Base-by-base conservation (phyloP, 2,888 invertebrate species). In the Thereva unica region DNA sequence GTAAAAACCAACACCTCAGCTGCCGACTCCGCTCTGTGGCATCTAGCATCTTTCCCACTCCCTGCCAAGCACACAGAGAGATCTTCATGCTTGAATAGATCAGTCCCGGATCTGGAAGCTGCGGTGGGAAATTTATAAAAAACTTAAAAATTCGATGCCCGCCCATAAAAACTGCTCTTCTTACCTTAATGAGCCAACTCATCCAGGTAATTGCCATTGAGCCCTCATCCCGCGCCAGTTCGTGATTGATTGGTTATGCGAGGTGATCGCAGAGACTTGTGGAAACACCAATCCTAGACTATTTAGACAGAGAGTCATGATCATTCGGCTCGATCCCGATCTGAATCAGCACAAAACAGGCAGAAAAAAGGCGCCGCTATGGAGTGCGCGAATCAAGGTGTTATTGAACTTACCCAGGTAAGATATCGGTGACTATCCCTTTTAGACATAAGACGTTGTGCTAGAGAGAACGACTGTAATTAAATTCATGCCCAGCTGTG, bases 211-310 rank as follows among this genome's bases (percentile, higher is more conserved):
- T 56, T 56, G 56, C 56, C 44, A 56, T 56, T 56, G 56, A 56
- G 56, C 56, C 56, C 56, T 56, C 56, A 56, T 41, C 42, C 56
- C 35, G 42, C 35, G 44, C 23, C 23, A 44, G 56, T 56, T 56
- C 56, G 56, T 56, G 56, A 56, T 56, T 56, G 56, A 56, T 56
- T 56, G 56, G 56, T 56, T 56, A 56, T 56, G 56, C 56, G 56
- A 56, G 56, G 6, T 23, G 23, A 23, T 23, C 23, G 23, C 23
- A 23, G 23, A 23, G 23, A 23, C 23, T 23, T 23, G 23, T 23
- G 23, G 23, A 23, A 23, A 23, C 23, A 23, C 23, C 23, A 23
- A 23, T 23, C 23, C 23, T 23, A 23, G 23, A 23, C 23, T 23
- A 23, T 23, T 23, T 23, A 23, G 23, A 23, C 23, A 23, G 23